These are phyloP conservation scores for Himalopsyche tibetana DNA, from an alignment of 2,888 invertebrate species.

Conservation along the genomic window DNA sequence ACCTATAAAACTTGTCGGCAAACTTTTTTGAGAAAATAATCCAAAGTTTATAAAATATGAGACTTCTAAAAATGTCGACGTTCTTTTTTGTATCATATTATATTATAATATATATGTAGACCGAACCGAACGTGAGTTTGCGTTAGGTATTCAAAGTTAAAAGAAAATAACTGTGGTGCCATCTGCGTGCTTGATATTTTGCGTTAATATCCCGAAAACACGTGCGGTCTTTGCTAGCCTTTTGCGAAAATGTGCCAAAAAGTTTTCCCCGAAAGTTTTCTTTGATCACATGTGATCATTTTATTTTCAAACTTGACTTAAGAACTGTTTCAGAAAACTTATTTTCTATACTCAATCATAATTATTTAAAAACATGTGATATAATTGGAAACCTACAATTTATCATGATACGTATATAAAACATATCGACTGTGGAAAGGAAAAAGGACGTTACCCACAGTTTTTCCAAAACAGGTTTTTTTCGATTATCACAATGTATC, in stretches of 20 bases:
- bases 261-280: not conserved
- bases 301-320: not conserved
- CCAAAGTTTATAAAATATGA: constrained; percentile 24
- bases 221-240: constrained; percentile 34
- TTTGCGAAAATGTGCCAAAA: constrained; percentile 19
- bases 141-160: constrained; percentile 34
- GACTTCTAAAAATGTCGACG: constrained; percentile 2
- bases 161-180: constrained; percentile 24
- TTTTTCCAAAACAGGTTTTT: too few species aligned
- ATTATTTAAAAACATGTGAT: too few species aligned
- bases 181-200: constrained; percentile 16
- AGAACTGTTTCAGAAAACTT: too few species aligned
- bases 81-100: not conserved
- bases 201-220: constrained; percentile 37
- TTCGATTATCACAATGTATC: too few species aligned
- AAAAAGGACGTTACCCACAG: too few species aligned
- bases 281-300: constrained; percentile 34
- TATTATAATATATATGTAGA: not conserved
- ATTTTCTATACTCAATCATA: too few species aligned
- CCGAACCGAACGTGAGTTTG: not conserved
- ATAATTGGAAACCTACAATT: too few species aligned
- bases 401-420: too few species aligned
- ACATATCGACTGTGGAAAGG: too few species aligned
- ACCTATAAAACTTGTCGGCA: not conserved
- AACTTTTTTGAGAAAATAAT: not conserved